Evolutionary conservation across 2,797 vertebrate species (phyloP).

Genomic region (Sparus aurata): DNA sequence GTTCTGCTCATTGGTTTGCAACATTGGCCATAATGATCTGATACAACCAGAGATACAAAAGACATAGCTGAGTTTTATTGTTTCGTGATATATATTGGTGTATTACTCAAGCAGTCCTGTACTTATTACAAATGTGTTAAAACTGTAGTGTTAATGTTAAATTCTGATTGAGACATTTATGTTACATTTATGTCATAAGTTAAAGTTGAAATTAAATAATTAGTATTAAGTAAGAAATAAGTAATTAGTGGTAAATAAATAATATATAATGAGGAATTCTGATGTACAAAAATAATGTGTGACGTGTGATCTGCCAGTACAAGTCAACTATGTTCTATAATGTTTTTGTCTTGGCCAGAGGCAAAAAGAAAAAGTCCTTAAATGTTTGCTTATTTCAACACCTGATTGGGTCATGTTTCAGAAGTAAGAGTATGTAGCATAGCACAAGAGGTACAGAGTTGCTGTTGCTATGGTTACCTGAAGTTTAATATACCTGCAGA

Average conservation of each 20-base stretch:
- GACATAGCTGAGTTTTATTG: not conserved
- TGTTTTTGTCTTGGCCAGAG: not conserved
- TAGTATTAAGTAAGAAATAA: not conserved
- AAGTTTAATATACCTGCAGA: conserved; percentile 24
- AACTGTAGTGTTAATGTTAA: no score
- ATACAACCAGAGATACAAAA: not conserved
- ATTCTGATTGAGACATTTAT: no score
- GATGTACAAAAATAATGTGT: not conserved
- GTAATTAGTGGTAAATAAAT: not conserved
- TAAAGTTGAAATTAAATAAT: no score
- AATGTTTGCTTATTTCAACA: not conserved
- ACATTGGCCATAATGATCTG: not conserved
- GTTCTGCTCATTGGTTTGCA: not conserved
- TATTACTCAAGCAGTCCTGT: not conserved
- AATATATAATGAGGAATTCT: not conserved
- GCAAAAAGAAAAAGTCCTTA: not conserved
- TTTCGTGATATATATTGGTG: not conserved
- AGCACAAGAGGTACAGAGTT: not conserved
- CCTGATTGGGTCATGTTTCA: not conserved
- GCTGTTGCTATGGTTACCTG: conserved; percentile 49
- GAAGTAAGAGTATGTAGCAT: not conserved
- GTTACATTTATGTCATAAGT: no score
- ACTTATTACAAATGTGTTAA: not conserved
- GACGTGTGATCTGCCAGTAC: not conserved
- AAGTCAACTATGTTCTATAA: not conserved